Evolutionary conservation across 2,797 vertebrate species (phyloP), one percentile per base, ranked within the genome.

Genomic region (Eulemur albifrons): DNA sequence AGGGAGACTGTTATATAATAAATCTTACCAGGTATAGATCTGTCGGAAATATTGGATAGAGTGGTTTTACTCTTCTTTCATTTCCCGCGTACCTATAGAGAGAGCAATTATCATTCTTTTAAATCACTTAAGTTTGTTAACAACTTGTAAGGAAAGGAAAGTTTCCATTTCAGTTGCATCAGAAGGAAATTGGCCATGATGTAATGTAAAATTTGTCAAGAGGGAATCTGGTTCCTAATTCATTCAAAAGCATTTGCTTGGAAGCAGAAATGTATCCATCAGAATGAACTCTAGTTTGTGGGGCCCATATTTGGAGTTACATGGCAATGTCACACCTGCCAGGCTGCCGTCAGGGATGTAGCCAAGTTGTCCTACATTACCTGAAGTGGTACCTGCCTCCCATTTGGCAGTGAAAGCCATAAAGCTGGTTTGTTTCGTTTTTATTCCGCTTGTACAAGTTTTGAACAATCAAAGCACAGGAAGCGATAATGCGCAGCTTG

Each of bases 371-470:
- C 94, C 97, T 54, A 8, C 88, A 59, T 86, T 96, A 21, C 52
- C 93, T 40, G 67, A 83, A 94, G 35, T 73, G 57, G 32, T 83
- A 50, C 81, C n/a, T 79, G 87, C 89, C 98, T 97, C 96, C 93
- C 92, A 92, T n/a, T n/a, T 45, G 92, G 17, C 52, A 65, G 38
- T 43, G 90, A 32, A 87, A 79, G 90, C 89, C 9, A 12, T 81
- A 95, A 93, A 61, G 40, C 43, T 35, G 21, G 45, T 48, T 96
- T 93, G 3, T 40, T 97, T 97, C 4, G 32, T 97, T 98, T 96
- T 97, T 52, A 79, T 97, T 90, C 81, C 35, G 7, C 57, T 96
- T 87, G 77, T 94, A 94, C 75, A 98, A 94, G 82, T 84, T 97
- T 98, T 91, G 43, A 96, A 76, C 72, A 85, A 88, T 65, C 86